Base-by-base conservation (phyloP, 2,113 vertebrate genomes). In the Centrocercus urophasianus region DNA sequence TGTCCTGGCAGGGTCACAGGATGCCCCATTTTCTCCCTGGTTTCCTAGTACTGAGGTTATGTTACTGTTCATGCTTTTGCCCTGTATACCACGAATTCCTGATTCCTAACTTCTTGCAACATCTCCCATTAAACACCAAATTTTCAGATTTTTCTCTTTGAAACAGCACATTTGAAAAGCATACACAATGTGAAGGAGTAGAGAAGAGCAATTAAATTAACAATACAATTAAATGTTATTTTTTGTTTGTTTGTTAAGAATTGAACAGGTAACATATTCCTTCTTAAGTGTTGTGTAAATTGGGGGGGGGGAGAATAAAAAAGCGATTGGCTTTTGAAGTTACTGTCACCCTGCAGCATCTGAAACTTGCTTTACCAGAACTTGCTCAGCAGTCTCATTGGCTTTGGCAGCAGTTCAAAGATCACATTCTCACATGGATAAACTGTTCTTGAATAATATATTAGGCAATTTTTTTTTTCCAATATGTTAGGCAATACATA, bases 381-480 rank as follows among this genome's bases (percentile, higher is more conserved):
- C 42, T 77, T 80, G 92, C 54, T 92, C 71, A 78, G 88, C 72
- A 93, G 73, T 64, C 66, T 88, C 86, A 80, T 8, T 90, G 94
- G 87, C 76, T 91, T 90, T 93, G 80, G 85, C 82, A 95, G 91
- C 42, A 96, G 93, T 94, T 93, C 95, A 91, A 77, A 89, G 82
- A 89, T 95, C 82, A 91, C 61, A 88, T 78, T 96, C 82, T 95
- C 89, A 93, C 75, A 93, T 61, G 79, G 89, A 89, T 89, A 95
- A 94, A 90, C 63, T 82, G 89, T 83, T 96, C 93, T 73, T 85
- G 63, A 95, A 86, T 50, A 87, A 47, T 90, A 91, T 91, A 57
- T 86, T 93, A 81, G 85, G 87, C 87, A 95, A 83, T 45, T 45
- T 67, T 82, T 89, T 89, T 93, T 91, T 93, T 73, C 89, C 89